Evolutionary conservation across 2,113 vertebrate genomes (phyloP), one percentile per base, ranked within the genome.

Genomic region (Romanogobio albipinnatus): DNA sequence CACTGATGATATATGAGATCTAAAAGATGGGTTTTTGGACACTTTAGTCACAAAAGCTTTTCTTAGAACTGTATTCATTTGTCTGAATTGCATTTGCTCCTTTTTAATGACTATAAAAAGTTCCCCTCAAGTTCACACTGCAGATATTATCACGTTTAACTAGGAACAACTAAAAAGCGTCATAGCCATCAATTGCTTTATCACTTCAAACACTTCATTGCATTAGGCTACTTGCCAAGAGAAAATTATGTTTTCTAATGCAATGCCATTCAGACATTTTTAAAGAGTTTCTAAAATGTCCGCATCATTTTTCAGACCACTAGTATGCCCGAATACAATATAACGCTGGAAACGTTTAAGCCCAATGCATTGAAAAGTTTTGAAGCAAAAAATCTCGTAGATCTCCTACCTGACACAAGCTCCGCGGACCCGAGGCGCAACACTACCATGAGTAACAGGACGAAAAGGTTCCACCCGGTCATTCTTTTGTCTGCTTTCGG

Each of bases 381-480:
- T 66, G 14, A 36, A 17, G 1, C 7, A 1, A 26, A 13, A 26
- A 24, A 13, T 29, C 29, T 29, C 29, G 24, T 9, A 7, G 9
- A 6, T 59, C 26, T 19, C 78, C 78, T 73, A 88, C 83, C 87
- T 80, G 87, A 83, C 8, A 64, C 29, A 49, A 2, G 3, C 71
- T 79, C 24, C 15, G 11, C 84, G 17, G 33, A 8, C 9, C 26
- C 9, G 19, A 66, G 22, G 22, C 56, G 24, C 9, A 85, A 14
- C 56, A 39, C 4, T 11, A 47, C 1, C 17, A 61, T 1, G 22
- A 83, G 51, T 3, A 53, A 0, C 5, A 85, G 17, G 29, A 47
- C 17, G 5, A 70, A 0, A 5, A 68, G 13, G 26, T 15, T 19
- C 1, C 17, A 56, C 3, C 9, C n/a, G 14, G n/a, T 75, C 80